Evolutionary conservation across 2,888 invertebrate species (phyloP).

Genomic region (Dicyrtomina minuta): DNA sequence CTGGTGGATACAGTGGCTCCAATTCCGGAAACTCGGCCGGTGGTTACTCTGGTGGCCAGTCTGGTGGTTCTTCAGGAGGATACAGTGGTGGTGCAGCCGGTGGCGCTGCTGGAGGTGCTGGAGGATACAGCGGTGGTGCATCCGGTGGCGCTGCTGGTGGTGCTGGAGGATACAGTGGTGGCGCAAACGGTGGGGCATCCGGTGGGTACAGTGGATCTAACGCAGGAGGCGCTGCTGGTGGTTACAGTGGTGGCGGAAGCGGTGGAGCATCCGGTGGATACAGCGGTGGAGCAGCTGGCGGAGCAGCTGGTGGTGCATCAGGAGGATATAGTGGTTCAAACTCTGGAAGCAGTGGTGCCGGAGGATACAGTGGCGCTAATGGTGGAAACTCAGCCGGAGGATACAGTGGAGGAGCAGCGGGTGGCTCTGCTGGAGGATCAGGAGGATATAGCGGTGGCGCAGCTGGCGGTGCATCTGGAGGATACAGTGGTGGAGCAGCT

Average conservation of each 20-base stretch:
- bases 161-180: conserved; percentile 4
- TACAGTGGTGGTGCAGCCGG: background rate
- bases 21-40: conserved; percentile 13
- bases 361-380: background rate
- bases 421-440: background rate
- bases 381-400: conserved; percentile 7
- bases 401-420: conserved; percentile 5
- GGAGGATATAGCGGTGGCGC: background rate
- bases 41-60: conserved; percentile 1
- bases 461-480: conserved; percentile 1
- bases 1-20: no score
- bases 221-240: background rate
- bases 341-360: background rate
- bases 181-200: background rate
- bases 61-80: conserved; percentile 1
- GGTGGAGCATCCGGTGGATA: background rate
- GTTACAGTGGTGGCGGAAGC: background rate
- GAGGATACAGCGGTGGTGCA: no score
- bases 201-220: conserved; percentile 24
- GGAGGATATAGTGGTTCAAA: conserved; percentile 9
- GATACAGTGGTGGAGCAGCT: background rate
- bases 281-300: conserved; percentile 14
- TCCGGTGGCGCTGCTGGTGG: no score
- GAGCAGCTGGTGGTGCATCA: background rate
- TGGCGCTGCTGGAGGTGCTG: no score